Base-by-base conservation (phyloP, 2,797 vertebrate species). In the Sebastes nivosus region DNA sequence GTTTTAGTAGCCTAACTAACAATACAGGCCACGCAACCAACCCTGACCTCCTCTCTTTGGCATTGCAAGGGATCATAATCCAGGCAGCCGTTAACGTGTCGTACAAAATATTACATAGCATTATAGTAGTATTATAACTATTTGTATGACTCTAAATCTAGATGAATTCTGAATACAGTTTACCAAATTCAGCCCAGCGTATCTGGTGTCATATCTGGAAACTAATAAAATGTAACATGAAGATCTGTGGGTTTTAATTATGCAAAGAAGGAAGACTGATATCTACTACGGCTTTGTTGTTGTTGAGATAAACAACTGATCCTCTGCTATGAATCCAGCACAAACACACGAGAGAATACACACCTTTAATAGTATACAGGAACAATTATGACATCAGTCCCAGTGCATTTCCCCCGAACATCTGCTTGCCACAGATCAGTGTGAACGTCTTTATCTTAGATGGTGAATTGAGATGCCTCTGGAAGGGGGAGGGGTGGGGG, bases 371-470 rank as follows among this genome's bases (percentile, higher is more conserved):
- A 63, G 42, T 20, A 67, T 10, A 25, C 1, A 61, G 2, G 30
- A 71, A 30, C 38, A 20, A 60, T 76, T 42, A 38, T 77, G 30
- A 55, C 38, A 66, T 55, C 59, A 46, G 16, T 64, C 66, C 68
- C 67, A 20, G 18, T 54, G 55, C 14, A 2, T 75, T 58, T 67
- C 42, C 8, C 20, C 22, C 14, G 11, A 75, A 67, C 55, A 74
- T 73, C 42, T 79, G 52, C 60, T 71, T 75, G 8, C 54, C 34
- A 63, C 42, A 57, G 68, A 88, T 84, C 75, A 58, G 60, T 30
- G 3, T 67, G 34, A 87, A 80, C 22, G n/a, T 81, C 82, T 92
- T 73, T 57, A 87, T 90, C 80, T 59, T 27, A 34, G 30, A 61
- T 70, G 58, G 64, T 77, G 75, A 32, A 70, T n/a, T 77, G 61